phyloP scores from a whole-genome alignment of 1,140 invertebrate genomes.

The Macrocentrus cingulum region DNA sequence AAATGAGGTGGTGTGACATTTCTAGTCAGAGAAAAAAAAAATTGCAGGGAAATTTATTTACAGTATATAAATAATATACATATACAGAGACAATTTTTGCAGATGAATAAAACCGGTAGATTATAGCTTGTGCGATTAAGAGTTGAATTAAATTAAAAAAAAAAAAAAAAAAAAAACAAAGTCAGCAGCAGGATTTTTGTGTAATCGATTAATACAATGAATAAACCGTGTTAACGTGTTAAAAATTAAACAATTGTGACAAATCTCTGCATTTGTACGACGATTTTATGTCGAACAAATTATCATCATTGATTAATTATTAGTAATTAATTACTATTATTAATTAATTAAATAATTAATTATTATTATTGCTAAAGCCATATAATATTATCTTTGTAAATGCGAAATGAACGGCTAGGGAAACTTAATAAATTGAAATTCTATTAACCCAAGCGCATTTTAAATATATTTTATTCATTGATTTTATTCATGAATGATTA shows the following conservation, averaged over 20 bases:
- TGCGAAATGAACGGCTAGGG: constrained; percentile 53
- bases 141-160: neutral
- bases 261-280: constrained; percentile 12
- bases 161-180: neutral
- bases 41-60: neutral
- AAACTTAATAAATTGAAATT: constrained; percentile 57
- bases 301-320: constrained; percentile 20
- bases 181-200: neutral
- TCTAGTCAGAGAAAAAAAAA: constrained; percentile 31
- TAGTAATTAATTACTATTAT: constrained; percentile 28
- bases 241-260: neutral
- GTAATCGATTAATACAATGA: neutral
- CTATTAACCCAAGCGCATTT: constrained; percentile 48
- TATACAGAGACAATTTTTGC: neutral
- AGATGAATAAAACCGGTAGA: constrained; percentile 3
- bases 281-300: constrained; percentile 32
- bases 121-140: constrained; percentile 13
- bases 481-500: no score
- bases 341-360: constrained; percentile 41
- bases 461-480: constrained; percentile 4
- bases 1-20: constrained; percentile 25
- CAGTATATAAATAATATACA: constrained; percentile 3
- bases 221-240: constrained; percentile 1
- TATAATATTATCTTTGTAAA: constrained; percentile 56
- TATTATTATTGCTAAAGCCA: constrained; percentile 40